Evolutionary conservation across 2,797 vertebrate genomes (phyloP).

Genomic region (Artibeus jamaicensis): DNA sequence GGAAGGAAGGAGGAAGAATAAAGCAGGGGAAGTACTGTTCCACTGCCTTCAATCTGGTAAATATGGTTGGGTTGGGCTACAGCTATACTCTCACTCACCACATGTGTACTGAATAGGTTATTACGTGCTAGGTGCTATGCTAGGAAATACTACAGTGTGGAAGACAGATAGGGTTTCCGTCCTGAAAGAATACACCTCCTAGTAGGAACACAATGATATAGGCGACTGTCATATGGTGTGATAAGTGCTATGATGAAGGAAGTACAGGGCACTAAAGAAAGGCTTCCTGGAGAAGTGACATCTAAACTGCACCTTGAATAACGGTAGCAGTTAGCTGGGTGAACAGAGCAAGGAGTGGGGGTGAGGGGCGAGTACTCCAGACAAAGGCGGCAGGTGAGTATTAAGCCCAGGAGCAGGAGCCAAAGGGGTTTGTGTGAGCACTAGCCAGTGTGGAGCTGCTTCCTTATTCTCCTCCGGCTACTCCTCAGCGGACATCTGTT

Average conservation of each 20-base stretch:
- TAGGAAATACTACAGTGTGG: background rate
- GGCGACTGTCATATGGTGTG: background rate
- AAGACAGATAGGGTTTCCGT: background rate
- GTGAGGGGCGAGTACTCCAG: background rate
- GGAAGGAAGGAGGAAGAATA: background rate
- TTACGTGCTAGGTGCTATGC: background rate
- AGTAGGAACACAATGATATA: background rate
- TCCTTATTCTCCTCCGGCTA: background rate
- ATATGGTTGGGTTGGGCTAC: background rate
- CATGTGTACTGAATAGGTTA: background rate
- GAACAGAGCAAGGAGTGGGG: background rate
- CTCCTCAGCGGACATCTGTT: background rate
- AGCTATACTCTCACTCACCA: background rate
- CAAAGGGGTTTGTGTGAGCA: background rate
- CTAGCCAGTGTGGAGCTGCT: background rate
- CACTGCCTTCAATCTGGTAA: background rate
- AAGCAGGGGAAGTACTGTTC: background rate
- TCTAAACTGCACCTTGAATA: background rate
- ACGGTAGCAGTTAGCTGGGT: background rate
- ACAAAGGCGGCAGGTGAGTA: background rate
- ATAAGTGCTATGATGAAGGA: background rate
- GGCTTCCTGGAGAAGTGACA: conserved; percentile 12
- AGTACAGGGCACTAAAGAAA: background rate
- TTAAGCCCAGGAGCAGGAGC: background rate
- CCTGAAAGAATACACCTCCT: background rate